Evolutionary conservation across 2,888 invertebrate species (phyloP).

Genomic region (Lamproptera curius): DNA sequence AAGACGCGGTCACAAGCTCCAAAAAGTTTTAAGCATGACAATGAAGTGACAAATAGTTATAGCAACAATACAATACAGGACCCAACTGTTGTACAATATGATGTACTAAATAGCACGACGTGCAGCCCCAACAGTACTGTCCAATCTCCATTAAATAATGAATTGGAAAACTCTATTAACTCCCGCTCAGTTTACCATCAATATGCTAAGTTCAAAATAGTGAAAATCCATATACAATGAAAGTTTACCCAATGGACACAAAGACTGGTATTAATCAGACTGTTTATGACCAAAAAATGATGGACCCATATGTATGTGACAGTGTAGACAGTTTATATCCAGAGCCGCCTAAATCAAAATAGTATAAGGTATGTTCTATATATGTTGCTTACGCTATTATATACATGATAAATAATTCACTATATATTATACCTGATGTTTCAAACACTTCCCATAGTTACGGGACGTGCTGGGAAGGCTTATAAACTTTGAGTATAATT

Average conservation of each 20-base stretch:
- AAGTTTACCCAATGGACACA: conserved; percentile 61
- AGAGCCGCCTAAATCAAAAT: conserved; percentile 55
- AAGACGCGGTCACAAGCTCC: conserved; percentile 72
- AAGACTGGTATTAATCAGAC: conserved; percentile 50
- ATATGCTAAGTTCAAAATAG: conserved; percentile 39
- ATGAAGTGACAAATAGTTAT: conserved; percentile 36
- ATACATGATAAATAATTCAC: no score
- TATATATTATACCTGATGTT: no score
- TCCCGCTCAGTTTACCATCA: conserved; percentile 46
- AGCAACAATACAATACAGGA: conserved; percentile 40
- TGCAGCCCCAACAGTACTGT: conserved; percentile 65
- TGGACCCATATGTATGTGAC: conserved; percentile 54
- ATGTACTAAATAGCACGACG: conserved; percentile 58
- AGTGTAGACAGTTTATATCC: conserved; percentile 50
- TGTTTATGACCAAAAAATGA: conserved; percentile 49
- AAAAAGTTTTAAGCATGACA: conserved; percentile 76
- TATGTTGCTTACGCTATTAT: no score
- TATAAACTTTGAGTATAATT: no score
- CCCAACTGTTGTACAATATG: conserved; percentile 48
- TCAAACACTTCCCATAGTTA: no score
- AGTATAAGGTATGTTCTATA: conserved; percentile 69
- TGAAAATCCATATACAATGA: conserved; percentile 49
- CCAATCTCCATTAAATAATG: conserved; percentile 54
- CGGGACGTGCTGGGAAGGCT: no score
- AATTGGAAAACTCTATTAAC: conserved; percentile 51